Evolutionary conservation across 2,113 vertebrate species (phyloP), one percentile per base, ranked within the genome.

Genomic region (Oncorhynchus masou): DNA sequence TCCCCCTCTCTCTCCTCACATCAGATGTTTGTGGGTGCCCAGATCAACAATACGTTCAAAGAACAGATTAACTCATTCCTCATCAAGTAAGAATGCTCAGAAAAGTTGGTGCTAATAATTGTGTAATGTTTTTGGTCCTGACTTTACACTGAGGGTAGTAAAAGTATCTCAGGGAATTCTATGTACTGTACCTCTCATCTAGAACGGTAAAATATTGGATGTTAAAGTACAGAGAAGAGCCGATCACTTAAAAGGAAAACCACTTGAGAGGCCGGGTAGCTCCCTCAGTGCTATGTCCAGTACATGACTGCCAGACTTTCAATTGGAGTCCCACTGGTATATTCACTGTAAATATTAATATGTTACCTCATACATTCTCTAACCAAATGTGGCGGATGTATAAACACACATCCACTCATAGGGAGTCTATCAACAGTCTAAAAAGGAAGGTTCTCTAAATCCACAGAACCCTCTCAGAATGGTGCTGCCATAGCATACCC

Each of bases 21-120:
- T 77, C 88, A 98, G 98, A 99, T 99, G 97, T 99, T 98, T 84
- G 97, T 99, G 19, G 97, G 97, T n/a, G 95, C 96, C 31, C 97
- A 99, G 92, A 99, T 99, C 81, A 95, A 94, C 2, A 8, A 39
- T 8, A 39, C 34, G 7, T 39, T 9, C 34, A 39, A 39, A 84
- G 97, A 96, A 80, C 96, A 99, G 89, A 99, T 99, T 97, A 96
- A 94, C 91, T 95, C 95, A 51, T 99, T 99, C 91, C 92, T 99
- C 31, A 90, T 92, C 84, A 97, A 97, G 98, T 99, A 94, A 70
- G 3, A 22, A 48, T 0, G 8, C 39, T 39, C 9, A 39, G 39
- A 39, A 39, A 39, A 39, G 2, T 39, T 39, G 39, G 2, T 8
- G 8, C 7, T 27, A 39, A 8, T 39, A 39, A 9, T 39, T 9